A percentile compares a stretch with the other conserved stretches of the same genome.
Conservation (phyloP, 2,797 vertebrate species). For the Picus viridis region DNA sequence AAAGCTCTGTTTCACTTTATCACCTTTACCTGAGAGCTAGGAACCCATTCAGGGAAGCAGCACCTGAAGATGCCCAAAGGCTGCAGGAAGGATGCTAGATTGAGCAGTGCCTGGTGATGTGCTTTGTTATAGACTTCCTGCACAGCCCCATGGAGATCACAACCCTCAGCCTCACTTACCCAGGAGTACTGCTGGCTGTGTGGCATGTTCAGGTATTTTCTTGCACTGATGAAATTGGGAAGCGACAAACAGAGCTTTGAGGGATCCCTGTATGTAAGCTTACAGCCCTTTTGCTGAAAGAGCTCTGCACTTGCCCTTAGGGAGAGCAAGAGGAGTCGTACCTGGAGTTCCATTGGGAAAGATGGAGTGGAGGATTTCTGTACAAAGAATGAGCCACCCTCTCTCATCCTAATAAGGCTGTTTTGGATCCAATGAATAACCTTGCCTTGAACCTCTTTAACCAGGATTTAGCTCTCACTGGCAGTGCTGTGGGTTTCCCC, state of each 20-base stretch:
- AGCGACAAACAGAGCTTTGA: background rate
- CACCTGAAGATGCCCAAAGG: background rate
- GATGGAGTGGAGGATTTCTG: background rate
- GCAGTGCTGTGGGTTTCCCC: background rate
- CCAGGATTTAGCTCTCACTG: background rate
- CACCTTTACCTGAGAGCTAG: background rate
- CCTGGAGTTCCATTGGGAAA: background rate
- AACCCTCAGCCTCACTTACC: fast-evolving
- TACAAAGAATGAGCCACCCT: background rate
- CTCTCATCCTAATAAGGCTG: background rate
- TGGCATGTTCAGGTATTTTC: background rate
- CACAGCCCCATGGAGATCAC: fast-evolving
- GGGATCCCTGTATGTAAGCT: background rate
- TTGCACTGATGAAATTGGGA: background rate
- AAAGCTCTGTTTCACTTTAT: background rate
- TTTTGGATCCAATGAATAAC: background rate
- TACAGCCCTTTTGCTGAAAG: background rate
- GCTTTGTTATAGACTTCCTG: background rate
- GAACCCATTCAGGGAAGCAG: background rate
- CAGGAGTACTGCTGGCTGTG: background rate
- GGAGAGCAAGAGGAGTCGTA: background rate
- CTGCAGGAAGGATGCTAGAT: background rate
- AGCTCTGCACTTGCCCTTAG: background rate
- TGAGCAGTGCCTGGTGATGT: background rate
- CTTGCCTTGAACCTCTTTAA: background rate